Conservation (phyloP, 2,888 invertebrate species). For the Blomia tropicalis region DNA sequence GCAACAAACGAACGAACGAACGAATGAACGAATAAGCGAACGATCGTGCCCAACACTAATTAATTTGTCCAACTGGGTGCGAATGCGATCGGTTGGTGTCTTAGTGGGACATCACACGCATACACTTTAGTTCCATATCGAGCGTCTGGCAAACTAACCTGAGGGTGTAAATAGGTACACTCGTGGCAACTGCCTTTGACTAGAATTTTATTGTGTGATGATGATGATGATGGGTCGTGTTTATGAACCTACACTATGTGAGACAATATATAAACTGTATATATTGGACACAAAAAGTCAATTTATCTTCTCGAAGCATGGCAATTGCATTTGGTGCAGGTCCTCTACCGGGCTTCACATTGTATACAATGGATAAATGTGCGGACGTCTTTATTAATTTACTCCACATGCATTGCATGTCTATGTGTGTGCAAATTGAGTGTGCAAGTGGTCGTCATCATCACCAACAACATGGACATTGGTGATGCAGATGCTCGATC, state of each 20-base stretch:
- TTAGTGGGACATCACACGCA: not conserved
- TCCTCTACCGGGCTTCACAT: not conserved
- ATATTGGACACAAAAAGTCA: not conserved
- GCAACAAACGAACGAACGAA: too few relatives aligned
- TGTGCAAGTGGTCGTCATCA: too few relatives aligned
- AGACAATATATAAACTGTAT: not conserved
- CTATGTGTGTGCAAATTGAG: too few relatives aligned
- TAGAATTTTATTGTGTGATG: too few relatives aligned
- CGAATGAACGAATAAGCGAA: too few relatives aligned
- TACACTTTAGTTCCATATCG: not conserved
- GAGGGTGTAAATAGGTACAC: slow-evolving; percentile 5
- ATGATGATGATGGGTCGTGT: too few relatives aligned
- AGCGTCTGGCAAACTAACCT: not conserved
- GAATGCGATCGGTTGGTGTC: not conserved
- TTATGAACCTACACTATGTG: not conserved
- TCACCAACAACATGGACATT: too few relatives aligned
- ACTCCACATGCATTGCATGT: not conserved
- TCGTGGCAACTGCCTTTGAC: too few relatives aligned
- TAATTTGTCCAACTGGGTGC: slow-evolving; percentile 4
- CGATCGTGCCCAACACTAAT: slow-evolving; percentile 9
- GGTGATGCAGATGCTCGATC: slow-evolving; percentile 1
- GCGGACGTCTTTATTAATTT: slow-evolving; percentile 12
- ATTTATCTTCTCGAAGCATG: too few relatives aligned
- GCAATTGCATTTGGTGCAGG: not conserved
- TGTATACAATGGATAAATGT: not conserved